Base-by-base conservation (phyloP, 1,140 invertebrate genomes). In the Meteorus sp. region DNA sequence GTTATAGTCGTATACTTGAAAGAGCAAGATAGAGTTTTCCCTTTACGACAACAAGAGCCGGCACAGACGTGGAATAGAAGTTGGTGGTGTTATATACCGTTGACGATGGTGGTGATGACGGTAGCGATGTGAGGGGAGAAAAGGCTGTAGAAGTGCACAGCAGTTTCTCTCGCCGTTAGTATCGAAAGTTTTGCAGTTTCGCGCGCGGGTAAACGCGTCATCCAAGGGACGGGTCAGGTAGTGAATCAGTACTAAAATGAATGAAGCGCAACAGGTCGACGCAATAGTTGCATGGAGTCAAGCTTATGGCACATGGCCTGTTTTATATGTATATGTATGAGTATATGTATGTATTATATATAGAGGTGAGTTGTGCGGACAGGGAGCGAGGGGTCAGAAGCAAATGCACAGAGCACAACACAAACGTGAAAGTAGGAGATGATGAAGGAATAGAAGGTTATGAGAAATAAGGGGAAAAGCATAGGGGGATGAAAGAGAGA, bases 231-330 rank as follows among this genome's bases (percentile, higher is more conserved):
- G 54, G 69, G 66, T 69, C 67, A 65, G 67, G 67, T 63, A 63
- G 57, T 64, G 69, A 68, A 71, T 72, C 70, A 70, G 69, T 70
- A 72, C 64, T 64, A 67, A 72, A 72, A 72, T 71, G 70, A 72
- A 72, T 70, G 70, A 72, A 66, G 70, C 70, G 70, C 70, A 72
- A 72, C 70, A 72, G 70, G 70, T 72, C 55, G 52, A 59, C 64
- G 63, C 62, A 60, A 69, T 70, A 68, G 69, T 70, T 68, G 69
- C 64, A 69, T 67, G 67, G 51, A 61, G 62, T 63, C 64, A 62
- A n/a, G 60, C 58, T 63, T 63, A 63, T 63, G 62, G 62, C 58
- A 63, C 59, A 57, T 45, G 47, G 50, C 13, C 19, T 33, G 47
- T n/a, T n/a, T n/a, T n/a, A n/a, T n/a, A n/a, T n/a, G n/a, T n/a